Percentiles rank a stretch among this genome's conserved stretches.
Conservation (phyloP, 2,113 vertebrate species). For the Spheniscus mendiculus region DNA sequence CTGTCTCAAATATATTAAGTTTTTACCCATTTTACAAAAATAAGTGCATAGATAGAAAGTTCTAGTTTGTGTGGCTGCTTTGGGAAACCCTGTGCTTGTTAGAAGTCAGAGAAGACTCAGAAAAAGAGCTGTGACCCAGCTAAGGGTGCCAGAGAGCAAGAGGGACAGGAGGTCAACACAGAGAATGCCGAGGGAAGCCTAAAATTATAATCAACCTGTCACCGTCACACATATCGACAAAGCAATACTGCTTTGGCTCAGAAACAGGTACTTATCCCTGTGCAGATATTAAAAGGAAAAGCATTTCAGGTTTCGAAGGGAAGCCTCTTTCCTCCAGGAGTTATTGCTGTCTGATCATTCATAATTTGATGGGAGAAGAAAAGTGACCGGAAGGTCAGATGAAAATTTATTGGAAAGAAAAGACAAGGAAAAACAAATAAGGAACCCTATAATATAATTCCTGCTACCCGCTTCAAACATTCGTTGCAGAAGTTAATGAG, state of each 20-base stretch:
- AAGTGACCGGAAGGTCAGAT: background rate
- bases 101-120: background rate
- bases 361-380: background rate
- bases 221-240: rapidly evolving
- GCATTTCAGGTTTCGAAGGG: background rate
- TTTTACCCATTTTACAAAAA: background rate
- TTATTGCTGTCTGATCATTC: background rate
- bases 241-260: background rate
- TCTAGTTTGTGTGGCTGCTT: background rate
- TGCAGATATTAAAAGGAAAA: background rate
- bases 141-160: background rate
- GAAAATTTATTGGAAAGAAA: background rate
- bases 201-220: background rate
- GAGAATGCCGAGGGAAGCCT: background rate
- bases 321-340: background rate
- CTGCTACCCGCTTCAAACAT: background rate
- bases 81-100: background rate
- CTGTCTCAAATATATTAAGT: background rate
- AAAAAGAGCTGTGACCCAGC: background rate
- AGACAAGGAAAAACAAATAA: background rate
- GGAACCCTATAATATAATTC: background rate
- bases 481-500: background rate
- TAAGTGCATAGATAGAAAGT: background rate
- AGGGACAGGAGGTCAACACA: background rate
- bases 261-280: background rate